Evolutionary conservation across 2,888 invertebrate genomes (phyloP).

Genomic region (Thereva unica): DNA sequence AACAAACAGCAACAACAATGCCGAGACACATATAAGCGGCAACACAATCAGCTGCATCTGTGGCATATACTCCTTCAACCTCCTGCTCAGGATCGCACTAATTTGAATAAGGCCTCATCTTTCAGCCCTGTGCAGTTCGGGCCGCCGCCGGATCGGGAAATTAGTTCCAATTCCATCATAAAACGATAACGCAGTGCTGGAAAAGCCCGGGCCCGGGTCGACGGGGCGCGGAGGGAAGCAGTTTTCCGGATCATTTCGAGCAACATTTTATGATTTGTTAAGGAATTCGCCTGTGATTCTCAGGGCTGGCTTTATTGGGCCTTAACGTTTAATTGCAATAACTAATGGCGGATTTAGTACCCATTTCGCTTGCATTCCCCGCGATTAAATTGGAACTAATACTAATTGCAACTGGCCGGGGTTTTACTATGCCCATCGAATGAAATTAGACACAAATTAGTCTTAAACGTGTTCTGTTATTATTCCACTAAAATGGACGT

Average conservation of each 20-base stretch:
- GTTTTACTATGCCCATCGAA: too few species aligned
- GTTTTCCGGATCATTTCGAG: conserved; percentile 13
- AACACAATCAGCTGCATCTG: conserved; percentile 24
- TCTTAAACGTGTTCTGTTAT: too few species aligned
- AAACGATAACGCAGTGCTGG: conserved; percentile 23
- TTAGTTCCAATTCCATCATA: conserved; percentile 26
- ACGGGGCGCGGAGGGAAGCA: background rate
- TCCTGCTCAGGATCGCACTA: conserved; percentile 29
- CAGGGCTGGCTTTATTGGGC: too few species aligned
- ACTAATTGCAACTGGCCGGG: too few species aligned
- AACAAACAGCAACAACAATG: conserved; percentile 27
- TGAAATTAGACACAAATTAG: too few species aligned
- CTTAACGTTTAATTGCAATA: too few species aligned
- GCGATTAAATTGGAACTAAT: too few species aligned
- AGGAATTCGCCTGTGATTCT: too few species aligned
- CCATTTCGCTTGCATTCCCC: too few species aligned
- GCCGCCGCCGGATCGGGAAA: conserved; percentile 30
- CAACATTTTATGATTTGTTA: too few species aligned
- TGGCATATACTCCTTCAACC: conserved; percentile 1
- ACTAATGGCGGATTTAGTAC: too few species aligned
- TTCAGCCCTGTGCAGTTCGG: background rate
- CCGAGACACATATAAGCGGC: conserved; percentile 22
- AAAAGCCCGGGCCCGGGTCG: conserved; percentile 2
- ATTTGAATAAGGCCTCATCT: conserved; percentile 28
- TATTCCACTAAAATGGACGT: too few species aligned